Conservation (phyloP, 2,797 vertebrate species). For the Myotis daubentonii region DNA sequence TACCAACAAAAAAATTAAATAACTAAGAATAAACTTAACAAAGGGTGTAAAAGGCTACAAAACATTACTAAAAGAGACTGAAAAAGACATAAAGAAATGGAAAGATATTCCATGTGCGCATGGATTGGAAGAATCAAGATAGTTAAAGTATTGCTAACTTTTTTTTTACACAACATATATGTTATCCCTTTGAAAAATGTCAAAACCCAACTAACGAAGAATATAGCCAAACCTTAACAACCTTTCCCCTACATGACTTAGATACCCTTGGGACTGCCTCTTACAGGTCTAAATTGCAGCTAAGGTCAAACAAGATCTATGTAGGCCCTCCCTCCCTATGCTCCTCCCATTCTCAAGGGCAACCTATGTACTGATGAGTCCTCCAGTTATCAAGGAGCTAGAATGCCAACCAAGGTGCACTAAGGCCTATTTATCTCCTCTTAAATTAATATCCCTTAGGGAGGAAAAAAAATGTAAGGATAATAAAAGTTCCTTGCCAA, state of each 20-base stretch:
- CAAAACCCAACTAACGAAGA: not conserved
- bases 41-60: not conserved
- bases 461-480: not conserved
- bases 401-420: not conserved
- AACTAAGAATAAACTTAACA: not conserved
- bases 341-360: not conserved
- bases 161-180: not conserved
- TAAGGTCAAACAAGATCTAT: not conserved
- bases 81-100: not conserved
- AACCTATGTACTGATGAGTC: not conserved
- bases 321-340: not conserved
- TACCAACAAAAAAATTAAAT: not conserved
- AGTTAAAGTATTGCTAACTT: not conserved
- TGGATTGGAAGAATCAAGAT: not conserved
- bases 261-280: not conserved
- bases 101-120: not conserved
- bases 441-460: not conserved
- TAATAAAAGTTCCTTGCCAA: slow-evolving; percentile 32
- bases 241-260: not conserved
- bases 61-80: not conserved
- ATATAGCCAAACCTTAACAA: not conserved
- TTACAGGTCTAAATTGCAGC: not conserved
- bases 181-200: not conserved
- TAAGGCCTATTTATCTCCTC: not conserved
- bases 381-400: not conserved